Percentiles rank a stretch among this genome's conserved stretches.
Evolutionary conservation across 1,140 invertebrate species (phyloP).

Genomic region (Popillia japonica): DNA sequence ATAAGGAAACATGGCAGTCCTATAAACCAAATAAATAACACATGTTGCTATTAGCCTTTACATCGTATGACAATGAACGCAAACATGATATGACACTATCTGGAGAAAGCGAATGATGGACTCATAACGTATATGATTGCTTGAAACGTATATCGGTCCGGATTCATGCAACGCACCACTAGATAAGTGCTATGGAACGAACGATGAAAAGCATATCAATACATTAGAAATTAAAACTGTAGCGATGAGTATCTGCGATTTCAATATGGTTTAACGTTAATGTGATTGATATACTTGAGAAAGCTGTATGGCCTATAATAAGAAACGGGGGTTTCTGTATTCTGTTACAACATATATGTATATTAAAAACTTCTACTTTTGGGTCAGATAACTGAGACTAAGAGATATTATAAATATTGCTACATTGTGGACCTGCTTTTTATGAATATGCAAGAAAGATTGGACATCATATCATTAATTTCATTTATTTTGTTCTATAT

Average conservation of each 20-base stretch:
- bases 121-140: conserved; percentile 15
- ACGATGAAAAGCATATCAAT: conserved; percentile 25
- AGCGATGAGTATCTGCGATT: background rate
- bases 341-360: too few relatives aligned
- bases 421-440: too few relatives aligned
- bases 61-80: conserved; percentile 26
- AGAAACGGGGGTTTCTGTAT: background rate
- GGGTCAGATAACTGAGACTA: too few relatives aligned
- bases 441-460: too few relatives aligned
- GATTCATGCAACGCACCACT: background rate
- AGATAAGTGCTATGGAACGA: background rate
- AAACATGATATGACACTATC: conserved; percentile 31
- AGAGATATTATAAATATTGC: too few relatives aligned
- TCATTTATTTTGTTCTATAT: too few relatives aligned
- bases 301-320: background rate
- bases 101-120: conserved; percentile 34
- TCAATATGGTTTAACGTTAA: background rate
- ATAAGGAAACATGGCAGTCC: conserved; percentile 28
- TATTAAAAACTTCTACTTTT: too few relatives aligned
- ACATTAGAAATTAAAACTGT: conserved; percentile 30
- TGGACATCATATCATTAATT: too few relatives aligned
- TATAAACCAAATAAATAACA: conserved; percentile 34
- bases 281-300: conserved; percentile 1
- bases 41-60: conserved; percentile 29
- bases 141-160: background rate